phyloP scores from a whole-genome alignment of 1,140 invertebrate genomes.

The Paralvinella palmiformis region DNA sequence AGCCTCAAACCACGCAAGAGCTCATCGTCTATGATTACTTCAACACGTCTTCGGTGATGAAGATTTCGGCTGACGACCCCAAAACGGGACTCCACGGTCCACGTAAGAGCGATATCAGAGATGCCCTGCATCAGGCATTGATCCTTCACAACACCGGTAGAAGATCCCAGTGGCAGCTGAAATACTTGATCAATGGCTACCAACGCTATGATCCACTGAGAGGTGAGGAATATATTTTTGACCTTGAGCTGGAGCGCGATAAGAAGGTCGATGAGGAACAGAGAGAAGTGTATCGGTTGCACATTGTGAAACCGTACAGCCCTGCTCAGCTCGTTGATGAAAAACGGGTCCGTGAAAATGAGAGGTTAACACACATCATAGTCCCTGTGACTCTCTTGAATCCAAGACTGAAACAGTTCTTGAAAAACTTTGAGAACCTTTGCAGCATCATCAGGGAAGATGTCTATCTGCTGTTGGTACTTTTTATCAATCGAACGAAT shows the following conservation, averaged over 20 bases:
- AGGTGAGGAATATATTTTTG: slow-evolving; percentile 13
- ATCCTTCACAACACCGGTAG: slow-evolving; percentile 1
- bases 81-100: not conserved
- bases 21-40: slow-evolving; percentile 5
- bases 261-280: not conserved
- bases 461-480: slow-evolving; percentile 68
- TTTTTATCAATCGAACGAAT: slow-evolving; percentile 56
- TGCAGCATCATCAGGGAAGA: slow-evolving; percentile 63
- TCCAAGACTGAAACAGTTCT: slow-evolving; percentile 75
- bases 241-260: not conserved
- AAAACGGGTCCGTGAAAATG: not conserved
- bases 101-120: slow-evolving; percentile 10
- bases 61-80: slow-evolving; percentile 2
- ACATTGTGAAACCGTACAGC: slow-evolving; percentile 11
- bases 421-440: slow-evolving; percentile 75
- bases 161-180: not conserved
- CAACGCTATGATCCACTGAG: slow-evolving; percentile 12
- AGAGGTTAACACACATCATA: slow-evolving; percentile 67
- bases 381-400: slow-evolving; percentile 79
- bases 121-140: not conserved
- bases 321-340: not conserved
- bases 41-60: not conserved
- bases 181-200: slow-evolving; percentile 11
- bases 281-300: slow-evolving; percentile 4
- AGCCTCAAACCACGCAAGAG: not conserved